Conservation (phyloP, 2,888 invertebrate species). For the Idaea straminata region DNA sequence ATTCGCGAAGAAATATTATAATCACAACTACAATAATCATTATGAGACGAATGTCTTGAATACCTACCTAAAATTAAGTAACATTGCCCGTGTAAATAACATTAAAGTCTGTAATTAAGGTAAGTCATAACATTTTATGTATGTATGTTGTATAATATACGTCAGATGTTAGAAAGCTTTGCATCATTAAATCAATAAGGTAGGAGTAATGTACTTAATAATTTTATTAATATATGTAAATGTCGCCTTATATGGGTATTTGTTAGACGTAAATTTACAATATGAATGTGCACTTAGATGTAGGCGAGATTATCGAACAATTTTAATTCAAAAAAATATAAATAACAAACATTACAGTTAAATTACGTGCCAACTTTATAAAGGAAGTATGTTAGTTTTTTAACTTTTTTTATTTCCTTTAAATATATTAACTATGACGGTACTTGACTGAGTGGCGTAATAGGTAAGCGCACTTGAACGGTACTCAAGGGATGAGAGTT, state of each 20-base stretch:
- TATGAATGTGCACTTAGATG: slow-evolving; percentile 1
- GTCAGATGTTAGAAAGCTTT: slow-evolving; percentile 2
- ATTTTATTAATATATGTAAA: slow-evolving; percentile 2
- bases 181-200: slow-evolving; percentile 4
- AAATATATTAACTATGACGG: no score
- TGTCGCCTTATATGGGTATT: slow-evolving; percentile 5
- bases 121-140: slow-evolving; percentile 3
- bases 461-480: no score
- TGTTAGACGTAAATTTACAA: slow-evolving; percentile 3
- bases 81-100: neutral
- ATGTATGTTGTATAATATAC: slow-evolving; percentile 1
- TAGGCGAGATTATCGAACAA: neutral
- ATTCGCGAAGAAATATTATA: neutral
- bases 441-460: no score
- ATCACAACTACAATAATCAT: neutral
- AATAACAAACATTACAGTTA: no score
- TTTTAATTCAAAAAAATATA: neutral
- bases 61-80: neutral
- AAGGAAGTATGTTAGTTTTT: no score
- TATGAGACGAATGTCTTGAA: neutral
- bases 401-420: no score
- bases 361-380: no score
- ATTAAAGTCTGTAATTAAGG: neutral
- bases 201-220: slow-evolving; percentile 7
- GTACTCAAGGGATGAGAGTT: no score